Evolutionary conservation across 2,113 vertebrate species (phyloP).

Genomic region (Lucifuga dentata): DNA sequence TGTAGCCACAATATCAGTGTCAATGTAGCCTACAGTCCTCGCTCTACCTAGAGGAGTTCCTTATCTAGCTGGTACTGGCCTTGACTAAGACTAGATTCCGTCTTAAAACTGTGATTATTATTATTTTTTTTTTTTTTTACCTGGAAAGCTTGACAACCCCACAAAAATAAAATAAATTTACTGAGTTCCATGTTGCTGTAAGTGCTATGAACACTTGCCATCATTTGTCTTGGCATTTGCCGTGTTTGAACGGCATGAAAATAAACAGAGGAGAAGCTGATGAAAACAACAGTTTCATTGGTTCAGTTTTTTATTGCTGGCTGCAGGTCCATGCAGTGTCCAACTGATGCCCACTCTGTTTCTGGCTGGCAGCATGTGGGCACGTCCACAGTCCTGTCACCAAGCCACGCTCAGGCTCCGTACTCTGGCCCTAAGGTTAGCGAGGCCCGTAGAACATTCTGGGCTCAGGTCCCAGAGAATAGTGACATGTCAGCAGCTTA

Average conservation of each 20-base stretch:
- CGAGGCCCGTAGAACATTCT: conserved; percentile 82
- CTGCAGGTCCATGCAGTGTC: neutral
- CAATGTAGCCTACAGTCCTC: no score
- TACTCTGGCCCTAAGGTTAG: conserved; percentile 76
- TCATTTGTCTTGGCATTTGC: neutral
- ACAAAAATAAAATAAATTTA: no score
- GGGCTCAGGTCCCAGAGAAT: conserved; percentile 83
- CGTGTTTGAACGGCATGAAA: neutral
- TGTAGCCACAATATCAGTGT: no score
- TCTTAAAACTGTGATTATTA: no score
- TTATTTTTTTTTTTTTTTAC: no score
- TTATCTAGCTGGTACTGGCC: no score
- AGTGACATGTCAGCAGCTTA: conserved; percentile 85
- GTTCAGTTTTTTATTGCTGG: conserved; percentile 25
- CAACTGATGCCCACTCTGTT: conserved; percentile 36
- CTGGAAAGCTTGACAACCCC: no score
- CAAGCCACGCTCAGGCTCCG: conserved; percentile 49
- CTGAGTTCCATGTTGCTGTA: neutral
- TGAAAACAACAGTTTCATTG: conserved; percentile 22
- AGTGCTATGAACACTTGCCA: no score
- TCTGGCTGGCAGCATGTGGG: conserved; percentile 42
- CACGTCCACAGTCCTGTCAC: conserved; percentile 45
- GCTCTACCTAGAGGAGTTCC: no score
- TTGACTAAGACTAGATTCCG: no score
- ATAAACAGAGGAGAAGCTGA: neutral